phyloP scores from a whole-genome alignment of 2,797 vertebrate species.

The Eutrigla gurnardus region DNA sequence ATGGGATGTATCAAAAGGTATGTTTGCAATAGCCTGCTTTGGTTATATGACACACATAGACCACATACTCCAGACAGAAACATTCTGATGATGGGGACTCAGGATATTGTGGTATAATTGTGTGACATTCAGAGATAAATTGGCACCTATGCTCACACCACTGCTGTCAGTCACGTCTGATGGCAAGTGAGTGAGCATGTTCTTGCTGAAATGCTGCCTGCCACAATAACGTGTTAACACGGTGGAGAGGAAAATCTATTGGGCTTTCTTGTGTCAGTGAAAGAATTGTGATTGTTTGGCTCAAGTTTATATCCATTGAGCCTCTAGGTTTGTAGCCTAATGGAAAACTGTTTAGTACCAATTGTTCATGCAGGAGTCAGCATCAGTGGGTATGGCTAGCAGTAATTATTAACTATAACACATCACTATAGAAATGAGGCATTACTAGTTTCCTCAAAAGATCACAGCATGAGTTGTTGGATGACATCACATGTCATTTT shows the following conservation, averaged over 20 bases:
- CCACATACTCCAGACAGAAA: constrained; percentile 37
- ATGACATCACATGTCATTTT: not conserved
- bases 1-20: constrained; percentile 11
- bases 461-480: not conserved
- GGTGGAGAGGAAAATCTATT: constrained; percentile 32
- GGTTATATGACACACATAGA: constrained; percentile 20
- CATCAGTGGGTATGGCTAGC: not conserved
- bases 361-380: not conserved
- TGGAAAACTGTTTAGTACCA: not conserved
- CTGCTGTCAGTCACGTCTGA: constrained; percentile 62
- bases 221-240: constrained; percentile 60
- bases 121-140: constrained; percentile 57
- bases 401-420: not conserved
- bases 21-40: constrained; percentile 38
- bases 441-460: not conserved
- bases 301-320: not conserved
- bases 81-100: constrained; percentile 39
- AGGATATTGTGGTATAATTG: constrained; percentile 55
- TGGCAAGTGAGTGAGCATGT: constrained; percentile 41
- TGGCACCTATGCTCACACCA: constrained; percentile 58
- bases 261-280: not conserved
- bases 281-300: constrained; percentile 4
- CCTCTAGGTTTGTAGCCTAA: not conserved
- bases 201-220: constrained; percentile 35
- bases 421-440: not conserved